Conservation (phyloP, 1,140 invertebrate species). For the Meloidogyne hapla region DNA sequence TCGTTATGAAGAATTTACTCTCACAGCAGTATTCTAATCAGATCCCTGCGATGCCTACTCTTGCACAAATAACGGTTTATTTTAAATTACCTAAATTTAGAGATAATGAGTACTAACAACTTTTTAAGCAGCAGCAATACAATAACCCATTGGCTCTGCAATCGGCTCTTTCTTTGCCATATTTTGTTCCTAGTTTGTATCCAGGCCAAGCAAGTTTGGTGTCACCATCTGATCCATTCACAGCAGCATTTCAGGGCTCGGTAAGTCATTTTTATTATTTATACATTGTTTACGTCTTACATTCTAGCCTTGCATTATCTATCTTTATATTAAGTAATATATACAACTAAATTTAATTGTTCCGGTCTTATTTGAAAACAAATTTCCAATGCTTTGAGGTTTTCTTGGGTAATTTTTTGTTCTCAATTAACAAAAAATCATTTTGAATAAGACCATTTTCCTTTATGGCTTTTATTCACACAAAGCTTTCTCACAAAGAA, state of each 20-base stretch:
- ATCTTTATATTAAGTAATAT: no score
- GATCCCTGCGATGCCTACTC: constrained; percentile 27
- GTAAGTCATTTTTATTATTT: neutral
- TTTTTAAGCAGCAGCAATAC: constrained; percentile 13
- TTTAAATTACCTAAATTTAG: constrained; percentile 15
- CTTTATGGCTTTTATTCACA: neutral
- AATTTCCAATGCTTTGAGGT: no score
- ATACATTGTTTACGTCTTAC: no score
- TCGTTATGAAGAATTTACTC: constrained; percentile 78
- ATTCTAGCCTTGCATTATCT: no score
- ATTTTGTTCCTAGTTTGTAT: constrained; percentile 11
- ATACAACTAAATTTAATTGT: no score
- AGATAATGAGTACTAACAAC: no score
- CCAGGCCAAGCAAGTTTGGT: neutral
- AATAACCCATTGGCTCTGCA: neutral
- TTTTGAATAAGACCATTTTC: no score
- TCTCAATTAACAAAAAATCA: no score
- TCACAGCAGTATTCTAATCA: constrained; percentile 47
- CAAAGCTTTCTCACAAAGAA: neutral
- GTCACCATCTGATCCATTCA: neutral
- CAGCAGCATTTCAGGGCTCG: neutral
- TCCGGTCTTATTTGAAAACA: no score
- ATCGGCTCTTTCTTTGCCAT: constrained; percentile 1
- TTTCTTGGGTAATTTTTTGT: no score
- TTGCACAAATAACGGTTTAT: constrained; percentile 53